Evolutionary conservation across 2,888 invertebrate species (phyloP).

Genomic region (Deilephila elpenor): DNA sequence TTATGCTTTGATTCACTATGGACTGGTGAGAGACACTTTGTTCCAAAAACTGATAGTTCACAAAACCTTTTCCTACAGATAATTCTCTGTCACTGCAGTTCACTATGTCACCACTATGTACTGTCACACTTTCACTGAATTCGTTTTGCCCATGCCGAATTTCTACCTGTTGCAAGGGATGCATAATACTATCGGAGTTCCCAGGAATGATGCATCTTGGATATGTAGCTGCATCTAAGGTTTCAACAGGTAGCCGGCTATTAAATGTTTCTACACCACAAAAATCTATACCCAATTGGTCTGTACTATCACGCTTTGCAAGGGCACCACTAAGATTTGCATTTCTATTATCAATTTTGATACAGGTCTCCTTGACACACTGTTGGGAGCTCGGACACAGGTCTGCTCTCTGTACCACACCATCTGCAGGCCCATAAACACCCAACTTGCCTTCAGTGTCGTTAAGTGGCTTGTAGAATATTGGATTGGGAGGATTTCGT

Average conservation of each 20-base stretch:
- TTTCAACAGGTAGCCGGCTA: constrained; percentile 60
- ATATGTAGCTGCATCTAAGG: constrained; percentile 65
- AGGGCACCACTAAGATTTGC: constrained; percentile 49
- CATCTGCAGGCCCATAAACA: constrained; percentile 59
- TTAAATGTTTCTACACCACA: constrained; percentile 66
- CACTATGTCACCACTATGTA: constrained; percentile 67
- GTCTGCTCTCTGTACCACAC: constrained; percentile 58
- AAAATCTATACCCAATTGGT: constrained; percentile 57
- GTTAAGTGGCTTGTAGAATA: constrained; percentile 67
- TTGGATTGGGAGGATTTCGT: constrained; percentile 54
- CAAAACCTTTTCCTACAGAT: constrained; percentile 71
- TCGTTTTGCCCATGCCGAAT: constrained; percentile 67
- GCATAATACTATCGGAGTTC: constrained; percentile 66
- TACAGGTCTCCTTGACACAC: constrained; percentile 61
- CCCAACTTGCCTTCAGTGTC: constrained; percentile 64
- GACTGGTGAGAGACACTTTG: constrained; percentile 82
- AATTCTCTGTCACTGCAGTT: constrained; percentile 71
- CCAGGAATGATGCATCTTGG: constrained; percentile 65
- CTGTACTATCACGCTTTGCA: constrained; percentile 64
- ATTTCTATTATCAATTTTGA: constrained; percentile 60
- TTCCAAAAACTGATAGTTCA: constrained; percentile 83
- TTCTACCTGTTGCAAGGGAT: constrained; percentile 63
- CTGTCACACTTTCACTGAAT: constrained; percentile 68
- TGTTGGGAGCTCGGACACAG: constrained; percentile 63
- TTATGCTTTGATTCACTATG: constrained; percentile 82